These are phyloP conservation scores for Danio tinwini DNA, from an alignment of 2,797 vertebrate species.

Conservation along the genomic window DNA sequence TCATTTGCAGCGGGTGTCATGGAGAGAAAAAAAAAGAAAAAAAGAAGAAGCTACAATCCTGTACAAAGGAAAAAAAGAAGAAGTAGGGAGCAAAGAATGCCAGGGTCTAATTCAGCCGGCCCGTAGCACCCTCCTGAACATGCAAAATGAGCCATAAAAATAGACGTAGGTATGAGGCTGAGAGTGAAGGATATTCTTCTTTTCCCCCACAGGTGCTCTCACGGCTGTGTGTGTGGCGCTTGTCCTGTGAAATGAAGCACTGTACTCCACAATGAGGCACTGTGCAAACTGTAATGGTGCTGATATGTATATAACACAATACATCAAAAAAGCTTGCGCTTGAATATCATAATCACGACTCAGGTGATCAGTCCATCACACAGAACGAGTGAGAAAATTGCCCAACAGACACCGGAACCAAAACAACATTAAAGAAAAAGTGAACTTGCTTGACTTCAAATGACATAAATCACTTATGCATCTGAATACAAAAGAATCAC, in stretches of 20 bases:
- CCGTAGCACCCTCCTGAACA: slow-evolving; percentile 54
- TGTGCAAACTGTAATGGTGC: slow-evolving; percentile 19
- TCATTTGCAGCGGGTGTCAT: slow-evolving; percentile 67
- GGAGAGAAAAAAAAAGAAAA: slow-evolving; percentile 4
- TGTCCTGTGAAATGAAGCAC: slow-evolving; percentile 60
- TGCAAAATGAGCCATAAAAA: slow-evolving; percentile 64
- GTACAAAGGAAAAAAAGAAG: not conserved
- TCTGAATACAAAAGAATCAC: not conserved
- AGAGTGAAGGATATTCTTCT: slow-evolving; percentile 54
- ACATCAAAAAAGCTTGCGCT: slow-evolving; percentile 49
- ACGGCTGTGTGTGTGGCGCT: slow-evolving; percentile 60
- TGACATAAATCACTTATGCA: slow-evolving; percentile 31
- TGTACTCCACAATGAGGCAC: slow-evolving; percentile 37
- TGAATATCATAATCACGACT: slow-evolving; percentile 48
- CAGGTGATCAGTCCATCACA: slow-evolving; percentile 41
- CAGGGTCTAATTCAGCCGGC: slow-evolving; percentile 52
- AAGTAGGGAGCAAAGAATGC: slow-evolving; percentile 36
- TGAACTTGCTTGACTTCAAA: slow-evolving; percentile 8
- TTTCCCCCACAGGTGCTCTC: slow-evolving; percentile 54
- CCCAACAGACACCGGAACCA: slow-evolving; percentile 25
- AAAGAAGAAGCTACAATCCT: not conserved
- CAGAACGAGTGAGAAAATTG: slow-evolving; percentile 32
- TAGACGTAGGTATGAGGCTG: slow-evolving; percentile 57
- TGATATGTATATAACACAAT: slow-evolving; percentile 45
- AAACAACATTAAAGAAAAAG: slow-evolving; percentile 26